Base-by-base conservation (phyloP, 2,113 vertebrate species). In the Nannospalax galili region DNA sequence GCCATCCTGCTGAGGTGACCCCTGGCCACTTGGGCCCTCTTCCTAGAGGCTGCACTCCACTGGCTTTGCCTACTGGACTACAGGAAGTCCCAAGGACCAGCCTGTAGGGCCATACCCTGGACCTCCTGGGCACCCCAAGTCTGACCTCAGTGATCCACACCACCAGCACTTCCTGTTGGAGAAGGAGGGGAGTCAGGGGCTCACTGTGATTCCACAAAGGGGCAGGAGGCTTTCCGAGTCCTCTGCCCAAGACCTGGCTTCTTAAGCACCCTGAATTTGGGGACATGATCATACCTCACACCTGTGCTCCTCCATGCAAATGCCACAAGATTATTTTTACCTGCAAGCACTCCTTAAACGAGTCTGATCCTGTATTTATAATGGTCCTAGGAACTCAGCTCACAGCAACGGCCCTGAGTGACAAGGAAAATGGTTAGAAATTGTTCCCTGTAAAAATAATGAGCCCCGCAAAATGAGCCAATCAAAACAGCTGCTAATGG, bases 341-440 rank as follows among this genome's bases (percentile, higher is more conserved):
- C 91, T 86, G 75, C 40, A 28, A 79, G 65, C 1, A 42, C 82
- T 48, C 45, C 90, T 72, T 14, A 94, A 93, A 70, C 0, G 10
- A 80, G 87, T 56, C 95, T 67, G 96, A 78, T 95, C 64, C 84
- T 67, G 91, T 92, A 91, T 97, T 96, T 97, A 93, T 95, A 95
- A 92, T 1, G 70, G 86, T 93, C 86, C 4, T 0, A 84, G 89
- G 17, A 81, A 17, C 85, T 91, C 91, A 22, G 93, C 89, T 5
- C 81, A 88, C 11, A 90, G 95, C 95, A 91, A 14, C 32, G 0
- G 0, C 64, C 78, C 86, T 95, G 96, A 97, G 96, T 95, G 97
- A 96, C 97, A 97, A 80, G 96, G 85, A 89, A 97, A 97, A 96
- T 96, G 40, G 96, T 69, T 79, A 91, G 96, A 97, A 97, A 97